These are phyloP conservation scores for Matsumurasca onukii DNA, from an alignment of 1,140 invertebrate species.

Conservation along the genomic window DNA sequence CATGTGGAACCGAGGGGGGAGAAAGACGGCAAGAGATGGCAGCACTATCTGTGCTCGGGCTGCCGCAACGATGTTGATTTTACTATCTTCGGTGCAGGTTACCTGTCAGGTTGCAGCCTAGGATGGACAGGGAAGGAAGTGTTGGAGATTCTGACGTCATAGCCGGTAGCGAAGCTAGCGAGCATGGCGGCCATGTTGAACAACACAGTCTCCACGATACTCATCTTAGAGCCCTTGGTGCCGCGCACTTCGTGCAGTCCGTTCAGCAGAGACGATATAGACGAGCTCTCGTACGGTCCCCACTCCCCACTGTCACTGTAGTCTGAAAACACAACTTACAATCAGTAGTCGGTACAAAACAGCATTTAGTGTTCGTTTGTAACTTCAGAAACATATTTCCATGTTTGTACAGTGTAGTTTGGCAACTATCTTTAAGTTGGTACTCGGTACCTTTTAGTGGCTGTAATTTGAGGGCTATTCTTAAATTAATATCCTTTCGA, in stretches of 20 bases:
- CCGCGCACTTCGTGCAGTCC: conserved; percentile 48
- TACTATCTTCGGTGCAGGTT: too few species aligned
- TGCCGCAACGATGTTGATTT: too few species aligned
- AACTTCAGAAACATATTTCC: too few species aligned
- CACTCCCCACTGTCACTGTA: conserved; percentile 22
- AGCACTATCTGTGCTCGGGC: too few species aligned
- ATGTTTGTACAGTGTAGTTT: too few species aligned
- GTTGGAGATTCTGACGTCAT: conserved; percentile 86
- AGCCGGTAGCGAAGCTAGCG: conserved; percentile 85
- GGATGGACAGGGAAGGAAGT: conserved; percentile 82
- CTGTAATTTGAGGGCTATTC: too few species aligned
- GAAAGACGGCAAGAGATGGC: too few species aligned
- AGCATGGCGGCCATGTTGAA: conserved; percentile 90
- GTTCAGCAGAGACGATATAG: conserved; percentile 31
- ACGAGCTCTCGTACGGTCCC: not conserved
- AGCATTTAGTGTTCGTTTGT: too few species aligned
- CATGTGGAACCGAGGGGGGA: too few species aligned
- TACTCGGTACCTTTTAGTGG: too few species aligned
- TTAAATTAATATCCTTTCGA: too few species aligned
- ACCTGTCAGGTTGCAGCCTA: conserved; percentile 66
- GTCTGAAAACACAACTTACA: conserved; percentile 17
- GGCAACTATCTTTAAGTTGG: too few species aligned
- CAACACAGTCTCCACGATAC: conserved; percentile 78
- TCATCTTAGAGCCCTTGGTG: conserved; percentile 72
- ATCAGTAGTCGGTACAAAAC: not conserved